These are phyloP conservation scores for Chionoecetes opilio DNA, from an alignment of 1,140 invertebrate genomes.

Conservation along the genomic window DNA sequence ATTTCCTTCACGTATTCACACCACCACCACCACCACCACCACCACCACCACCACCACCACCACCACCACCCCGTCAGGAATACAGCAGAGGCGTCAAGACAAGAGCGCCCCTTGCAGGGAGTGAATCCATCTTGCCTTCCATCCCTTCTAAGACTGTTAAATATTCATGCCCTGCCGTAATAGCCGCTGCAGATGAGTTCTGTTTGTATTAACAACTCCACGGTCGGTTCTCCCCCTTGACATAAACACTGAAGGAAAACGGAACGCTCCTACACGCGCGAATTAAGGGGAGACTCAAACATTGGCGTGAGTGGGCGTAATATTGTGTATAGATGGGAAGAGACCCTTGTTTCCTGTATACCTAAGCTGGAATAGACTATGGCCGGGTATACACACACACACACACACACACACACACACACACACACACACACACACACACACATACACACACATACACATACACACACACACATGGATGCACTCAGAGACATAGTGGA, in stretches of 20 bases:
- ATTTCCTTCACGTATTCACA: no score
- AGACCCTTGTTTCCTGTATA: background rate
- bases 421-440: slow-evolving; percentile 1
- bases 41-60: no score
- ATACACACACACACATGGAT: slow-evolving; percentile 1
- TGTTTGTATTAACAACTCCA: slow-evolving; percentile 10
- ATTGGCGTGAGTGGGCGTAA: background rate
- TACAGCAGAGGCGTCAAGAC: no score
- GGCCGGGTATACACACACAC: background rate
- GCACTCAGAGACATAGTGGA: background rate
- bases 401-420: slow-evolving; percentile 19
- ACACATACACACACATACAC: slow-evolving; percentile 46
- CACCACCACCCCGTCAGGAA: no score
- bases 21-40: no score
- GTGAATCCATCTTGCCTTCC: background rate
- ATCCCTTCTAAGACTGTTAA: background rate
- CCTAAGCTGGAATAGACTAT: background rate
- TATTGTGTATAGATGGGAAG: background rate
- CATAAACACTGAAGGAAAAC: background rate
- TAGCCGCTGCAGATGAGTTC: background rate
- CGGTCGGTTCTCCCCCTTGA: background rate
- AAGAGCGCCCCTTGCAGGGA: background rate
- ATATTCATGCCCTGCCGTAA: slow-evolving; percentile 9
- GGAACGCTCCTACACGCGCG: background rate
- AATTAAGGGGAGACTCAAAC: background rate